Conservation (phyloP, 1,140 invertebrate species). For the Eciton burchellii region DNA sequence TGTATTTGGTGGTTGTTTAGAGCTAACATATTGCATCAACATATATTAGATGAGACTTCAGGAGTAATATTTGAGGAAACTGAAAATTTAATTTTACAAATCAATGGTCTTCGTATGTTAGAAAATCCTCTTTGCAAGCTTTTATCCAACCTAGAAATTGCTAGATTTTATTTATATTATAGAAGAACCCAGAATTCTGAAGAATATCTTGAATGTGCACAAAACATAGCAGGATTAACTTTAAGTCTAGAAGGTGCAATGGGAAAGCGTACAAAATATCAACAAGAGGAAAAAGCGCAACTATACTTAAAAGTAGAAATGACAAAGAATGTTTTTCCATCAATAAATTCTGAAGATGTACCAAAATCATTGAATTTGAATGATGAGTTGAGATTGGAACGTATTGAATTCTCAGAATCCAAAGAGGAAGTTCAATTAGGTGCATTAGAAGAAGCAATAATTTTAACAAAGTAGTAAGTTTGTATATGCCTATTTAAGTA, state of each 20-base stretch:
- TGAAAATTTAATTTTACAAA: constrained; percentile 86
- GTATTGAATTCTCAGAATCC: constrained; percentile 90
- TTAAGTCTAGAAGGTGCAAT: constrained; percentile 89
- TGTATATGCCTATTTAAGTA: constrained; percentile 17
- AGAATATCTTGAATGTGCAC: constrained; percentile 88
- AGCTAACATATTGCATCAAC: constrained; percentile 90
- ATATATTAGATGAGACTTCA: constrained; percentile 90
- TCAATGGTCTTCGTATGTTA: constrained; percentile 79
- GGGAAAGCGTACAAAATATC: constrained; percentile 96
- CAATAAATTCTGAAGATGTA: constrained; percentile 82
- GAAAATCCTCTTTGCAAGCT: constrained; percentile 86
- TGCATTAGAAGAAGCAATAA: constrained; percentile 91
- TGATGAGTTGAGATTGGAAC: constrained; percentile 94
- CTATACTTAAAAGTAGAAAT: constrained; percentile 89
- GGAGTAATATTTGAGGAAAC: constrained; percentile 88
- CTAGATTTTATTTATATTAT: constrained; percentile 91
- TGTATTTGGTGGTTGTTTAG: constrained; percentile 91
- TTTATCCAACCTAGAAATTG: constrained; percentile 91
- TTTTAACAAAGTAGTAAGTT: constrained; percentile 90
- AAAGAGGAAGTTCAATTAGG: constrained; percentile 87
- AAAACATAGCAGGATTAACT: constrained; percentile 87
- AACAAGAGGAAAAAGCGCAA: constrained; percentile 93
- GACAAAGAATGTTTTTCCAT: constrained; percentile 81
- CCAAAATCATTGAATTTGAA: constrained; percentile 90
- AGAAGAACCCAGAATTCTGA: constrained; percentile 90